Evolutionary conservation across 2,888 invertebrate species (phyloP).

Genomic region (Noctua janthe): DNA sequence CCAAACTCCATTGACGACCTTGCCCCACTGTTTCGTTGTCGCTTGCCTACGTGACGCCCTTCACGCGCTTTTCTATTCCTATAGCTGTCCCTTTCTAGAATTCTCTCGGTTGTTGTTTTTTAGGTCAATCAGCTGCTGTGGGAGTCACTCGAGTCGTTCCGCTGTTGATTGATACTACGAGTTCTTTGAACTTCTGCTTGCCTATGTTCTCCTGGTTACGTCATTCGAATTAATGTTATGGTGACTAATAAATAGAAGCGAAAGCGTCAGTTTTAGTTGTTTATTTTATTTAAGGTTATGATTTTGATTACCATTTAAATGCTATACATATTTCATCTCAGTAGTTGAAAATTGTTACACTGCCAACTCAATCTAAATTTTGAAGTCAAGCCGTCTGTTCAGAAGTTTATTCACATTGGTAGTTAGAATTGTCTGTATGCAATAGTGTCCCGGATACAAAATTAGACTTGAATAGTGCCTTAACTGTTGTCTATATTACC

Average conservation of each 20-base stretch:
- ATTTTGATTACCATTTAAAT: conserved; percentile 26
- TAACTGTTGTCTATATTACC: conserved; percentile 45
- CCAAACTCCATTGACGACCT: conserved; percentile 74
- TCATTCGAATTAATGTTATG: conserved; percentile 47
- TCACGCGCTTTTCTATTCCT: conserved; percentile 75
- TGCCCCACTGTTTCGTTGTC: conserved; percentile 77
- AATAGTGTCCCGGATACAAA: conserved; percentile 40
- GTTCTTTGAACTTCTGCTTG: conserved; percentile 64
- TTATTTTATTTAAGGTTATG: conserved; percentile 22
- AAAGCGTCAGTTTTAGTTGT: conserved; percentile 21
- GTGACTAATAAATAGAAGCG: conserved; percentile 20
- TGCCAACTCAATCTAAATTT: conserved; percentile 18
- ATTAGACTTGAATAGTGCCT: conserved; percentile 32
- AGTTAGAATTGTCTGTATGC: conserved; percentile 17
- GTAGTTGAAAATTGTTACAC: conserved; percentile 17
- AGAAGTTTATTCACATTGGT: conserved; percentile 27
- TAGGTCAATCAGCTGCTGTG: conserved; percentile 78
- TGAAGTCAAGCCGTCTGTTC: conserved; percentile 7
- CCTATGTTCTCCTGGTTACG: conserved; percentile 50
- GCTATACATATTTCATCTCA: conserved; percentile 9
- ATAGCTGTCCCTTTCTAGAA: conserved; percentile 71
- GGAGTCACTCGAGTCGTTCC: conserved; percentile 48
- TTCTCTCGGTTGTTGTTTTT: conserved; percentile 66
- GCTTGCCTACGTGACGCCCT: conserved; percentile 82
- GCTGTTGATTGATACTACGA: conserved; percentile 66